These are phyloP conservation scores for Drosophila mojavensis DNA, from an alignment of 1,140 invertebrate species.

Conservation along the genomic window DNA sequence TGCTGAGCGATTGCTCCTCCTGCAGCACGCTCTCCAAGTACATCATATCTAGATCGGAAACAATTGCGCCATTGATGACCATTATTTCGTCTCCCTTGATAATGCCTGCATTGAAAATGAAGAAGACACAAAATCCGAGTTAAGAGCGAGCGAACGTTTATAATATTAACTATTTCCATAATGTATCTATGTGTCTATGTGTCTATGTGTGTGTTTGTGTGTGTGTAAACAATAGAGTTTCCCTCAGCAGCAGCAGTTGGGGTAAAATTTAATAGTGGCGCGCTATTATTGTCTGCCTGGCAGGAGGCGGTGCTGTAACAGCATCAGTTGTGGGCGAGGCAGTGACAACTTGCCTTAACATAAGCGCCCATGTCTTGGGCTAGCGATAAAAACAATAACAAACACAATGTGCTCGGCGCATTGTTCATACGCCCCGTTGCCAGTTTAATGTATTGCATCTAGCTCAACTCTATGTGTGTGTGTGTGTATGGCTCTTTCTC, in stretches of 20 bases:
- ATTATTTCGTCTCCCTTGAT: slow-evolving; percentile 99
- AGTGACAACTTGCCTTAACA: slow-evolving; percentile 46
- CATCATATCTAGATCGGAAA: slow-evolving; percentile 99
- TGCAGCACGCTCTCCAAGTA: slow-evolving; percentile 97
- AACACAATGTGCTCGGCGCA: slow-evolving; percentile 73
- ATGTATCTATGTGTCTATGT: no score
- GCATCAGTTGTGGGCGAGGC: slow-evolving; percentile 28
- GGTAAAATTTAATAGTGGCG: slow-evolving; percentile 17
- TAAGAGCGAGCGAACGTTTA: slow-evolving; percentile 28
- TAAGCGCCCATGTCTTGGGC: slow-evolving; percentile 49
- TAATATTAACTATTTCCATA: slow-evolving; percentile 17
- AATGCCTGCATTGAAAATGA: slow-evolving; percentile 89
- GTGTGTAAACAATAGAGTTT: background rate
- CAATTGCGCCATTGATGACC: slow-evolving; percentile 98
- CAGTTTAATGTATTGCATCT: slow-evolving; percentile 36
- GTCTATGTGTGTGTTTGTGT: no score
- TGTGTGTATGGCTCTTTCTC: slow-evolving; percentile 6
- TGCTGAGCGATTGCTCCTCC: slow-evolving; percentile 96
- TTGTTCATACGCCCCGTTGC: slow-evolving; percentile 78
- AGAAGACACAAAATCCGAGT: slow-evolving; percentile 19
- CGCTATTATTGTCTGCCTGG: background rate
- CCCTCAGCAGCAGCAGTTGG: background rate
- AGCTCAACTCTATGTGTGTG: slow-evolving; percentile 42
- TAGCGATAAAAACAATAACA: slow-evolving; percentile 74
- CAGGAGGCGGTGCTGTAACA: background rate